Evolutionary conservation across 1,140 invertebrate genomes (phyloP), one percentile per base, ranked within the genome.

Genomic region (Cydia splendana): DNA sequence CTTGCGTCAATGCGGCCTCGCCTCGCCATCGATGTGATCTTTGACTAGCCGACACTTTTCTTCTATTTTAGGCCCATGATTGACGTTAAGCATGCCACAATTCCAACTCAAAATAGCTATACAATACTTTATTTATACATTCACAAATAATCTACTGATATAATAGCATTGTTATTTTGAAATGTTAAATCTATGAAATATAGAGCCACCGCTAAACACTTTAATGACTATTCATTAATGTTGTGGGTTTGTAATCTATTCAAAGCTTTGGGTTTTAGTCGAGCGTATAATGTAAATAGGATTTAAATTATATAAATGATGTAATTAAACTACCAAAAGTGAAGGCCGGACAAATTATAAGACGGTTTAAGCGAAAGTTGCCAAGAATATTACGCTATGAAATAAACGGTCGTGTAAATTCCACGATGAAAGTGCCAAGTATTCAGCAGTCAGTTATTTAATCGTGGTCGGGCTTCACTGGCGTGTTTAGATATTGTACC

Each of bases 1-100:
- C 81, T 88, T 91, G 87, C 90, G 90, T 91, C 90, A 91, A 89
- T 87, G 86, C 67, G 81, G 80, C 83, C 79, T 87, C 84, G 78
- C 77, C 82, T 81, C 81, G 79, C 81, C 86, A 88, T 87, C 87
- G 84, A 88, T 88, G 84, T 84, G 78, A 80, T 85, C 82, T 85
- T 83, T 80, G 77, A 82, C 78, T 82, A 83, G 80, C 79, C 77
- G 76, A 77, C 76, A 77, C 24, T 53, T 75, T 75, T 45, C n/a
- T 45, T 73, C 78, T 87, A 85, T 85, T 88, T 89, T 80, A 75
- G 77, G 78, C n/a, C 15, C 75, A 12, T 24, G 78, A 62, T 62
- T 24, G 75, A 48, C 51, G 51, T 57, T 24, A 71, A 71, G 4
- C 34, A 75, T 75, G 51, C 74, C 24, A 45, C 10, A 34, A 38